Evolutionary conservation across 2,888 invertebrate species (phyloP).

Genomic region (Platycnemis pennipes): DNA sequence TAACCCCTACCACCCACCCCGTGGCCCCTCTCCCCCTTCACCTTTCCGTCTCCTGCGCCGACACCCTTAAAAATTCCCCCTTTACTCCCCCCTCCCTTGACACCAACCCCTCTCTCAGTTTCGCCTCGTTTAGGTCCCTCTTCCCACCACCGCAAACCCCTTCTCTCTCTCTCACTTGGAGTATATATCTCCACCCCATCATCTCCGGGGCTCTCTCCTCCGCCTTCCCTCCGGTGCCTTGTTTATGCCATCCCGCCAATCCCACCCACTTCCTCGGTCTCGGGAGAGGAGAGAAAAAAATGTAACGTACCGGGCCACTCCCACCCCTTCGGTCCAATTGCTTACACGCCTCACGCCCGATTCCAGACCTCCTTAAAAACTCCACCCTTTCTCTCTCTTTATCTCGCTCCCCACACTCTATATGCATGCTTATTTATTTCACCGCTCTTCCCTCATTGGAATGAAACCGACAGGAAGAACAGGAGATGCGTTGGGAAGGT

Average conservation of each 20-base stretch:
- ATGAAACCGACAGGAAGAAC: no score
- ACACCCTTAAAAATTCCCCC: slow-evolving; percentile 32
- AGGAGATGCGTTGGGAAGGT: no score
- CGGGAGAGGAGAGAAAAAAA: not conserved
- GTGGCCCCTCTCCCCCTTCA: not conserved
- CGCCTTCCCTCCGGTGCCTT: slow-evolving; percentile 23
- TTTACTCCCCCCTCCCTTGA: not conserved
- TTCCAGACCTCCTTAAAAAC: slow-evolving; percentile 18
- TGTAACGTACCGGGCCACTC: slow-evolving; percentile 22
- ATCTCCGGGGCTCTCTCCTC: not conserved
- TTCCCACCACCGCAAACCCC: not conserved
- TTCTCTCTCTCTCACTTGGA: not conserved
- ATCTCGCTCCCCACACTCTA: not conserved
- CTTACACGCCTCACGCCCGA: slow-evolving; percentile 16
- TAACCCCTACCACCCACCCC: not conserved
- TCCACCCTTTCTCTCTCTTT: not conserved
- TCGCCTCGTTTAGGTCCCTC: slow-evolving; percentile 18
- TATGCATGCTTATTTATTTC: not conserved
- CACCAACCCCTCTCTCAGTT: not conserved
- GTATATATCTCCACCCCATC: not conserved
- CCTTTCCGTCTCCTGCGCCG: not conserved
- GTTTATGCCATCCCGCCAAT: not conserved
- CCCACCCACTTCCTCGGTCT: not conserved
- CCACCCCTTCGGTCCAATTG: slow-evolving; percentile 17
- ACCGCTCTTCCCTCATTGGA: not conserved